phyloP scores from a whole-genome alignment of 2,888 invertebrate genomes.

The Eulithis testata region DNA sequence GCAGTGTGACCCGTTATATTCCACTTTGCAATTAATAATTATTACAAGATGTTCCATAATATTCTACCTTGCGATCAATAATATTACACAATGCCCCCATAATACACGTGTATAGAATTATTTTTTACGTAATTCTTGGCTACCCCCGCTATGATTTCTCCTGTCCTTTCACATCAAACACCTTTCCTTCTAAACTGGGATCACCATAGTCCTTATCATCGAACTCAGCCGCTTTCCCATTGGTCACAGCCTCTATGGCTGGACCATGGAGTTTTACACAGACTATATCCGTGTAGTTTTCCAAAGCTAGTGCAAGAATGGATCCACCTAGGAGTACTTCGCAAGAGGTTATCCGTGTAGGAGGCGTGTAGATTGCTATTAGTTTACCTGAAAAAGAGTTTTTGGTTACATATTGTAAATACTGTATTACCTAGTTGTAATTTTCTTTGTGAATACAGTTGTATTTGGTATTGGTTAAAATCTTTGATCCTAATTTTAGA shows the following conservation, averaged over 20 bases:
- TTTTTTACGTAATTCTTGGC: not conserved
- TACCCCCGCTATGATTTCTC: conserved; percentile 65
- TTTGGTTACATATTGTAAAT: not conserved
- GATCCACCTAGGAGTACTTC: conserved; percentile 90
- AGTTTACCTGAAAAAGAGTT: conserved; percentile 85
- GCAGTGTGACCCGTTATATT: too few species aligned
- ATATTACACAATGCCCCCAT: too few species aligned
- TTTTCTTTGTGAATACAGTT: too few species aligned
- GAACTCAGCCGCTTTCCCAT: conserved; percentile 77
- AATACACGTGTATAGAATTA: too few species aligned
- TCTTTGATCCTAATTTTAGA: too few species aligned
- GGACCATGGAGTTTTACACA: conserved; percentile 86
- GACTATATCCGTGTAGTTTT: conserved; percentile 86
- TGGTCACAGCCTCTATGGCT: conserved; percentile 62
- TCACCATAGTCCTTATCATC: conserved; percentile 80
- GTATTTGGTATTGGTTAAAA: too few species aligned
- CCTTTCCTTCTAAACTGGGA: conserved; percentile 59
- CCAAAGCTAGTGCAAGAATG: conserved; percentile 88
- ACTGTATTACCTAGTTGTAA: too few species aligned
- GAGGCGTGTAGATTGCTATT: conserved; percentile 91
- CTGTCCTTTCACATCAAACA: conserved; percentile 82
- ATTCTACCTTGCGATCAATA: too few species aligned
- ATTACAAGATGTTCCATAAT: too few species aligned
- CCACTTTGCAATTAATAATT: too few species aligned
- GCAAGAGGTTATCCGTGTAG: conserved; percentile 89